Conservation (phyloP, 2,888 invertebrate species). For the Emmelina monodactyla region DNA sequence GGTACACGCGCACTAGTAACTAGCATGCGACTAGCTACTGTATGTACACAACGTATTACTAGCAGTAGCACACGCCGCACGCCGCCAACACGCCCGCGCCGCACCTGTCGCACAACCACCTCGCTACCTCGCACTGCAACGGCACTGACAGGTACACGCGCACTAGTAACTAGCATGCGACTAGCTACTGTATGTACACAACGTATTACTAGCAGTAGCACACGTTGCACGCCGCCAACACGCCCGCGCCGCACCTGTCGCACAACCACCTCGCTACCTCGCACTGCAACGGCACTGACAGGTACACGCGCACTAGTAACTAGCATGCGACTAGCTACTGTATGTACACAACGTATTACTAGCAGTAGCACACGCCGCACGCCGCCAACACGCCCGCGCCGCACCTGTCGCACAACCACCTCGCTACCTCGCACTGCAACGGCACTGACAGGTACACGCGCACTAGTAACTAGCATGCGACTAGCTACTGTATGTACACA, state of each 20-base stretch:
- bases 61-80: conserved; percentile 54
- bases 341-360: no score
- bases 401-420: conserved; percentile 59
- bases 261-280: conserved; percentile 57
- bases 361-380: conserved; percentile 54
- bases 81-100: conserved; percentile 58
- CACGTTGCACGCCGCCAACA: conserved; percentile 50
- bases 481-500: no score
- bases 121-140: conserved; percentile 53
- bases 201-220: no score
- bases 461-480: no score
- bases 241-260: conserved; percentile 59
- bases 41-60: no score
- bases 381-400: conserved; percentile 58
- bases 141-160: conserved; percentile 56
- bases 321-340: no score
- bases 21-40: no score
- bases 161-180: no score
- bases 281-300: conserved; percentile 57
- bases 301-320: no score
- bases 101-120: conserved; percentile 59
- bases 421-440: conserved; percentile 53
- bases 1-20: no score
- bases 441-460: conserved; percentile 56
- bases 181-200: no score